A percentile compares a stretch with the other conserved stretches of the same genome.
phyloP scores from a whole-genome alignment of 2,888 invertebrate species.

The Copidosoma aretas region DNA sequence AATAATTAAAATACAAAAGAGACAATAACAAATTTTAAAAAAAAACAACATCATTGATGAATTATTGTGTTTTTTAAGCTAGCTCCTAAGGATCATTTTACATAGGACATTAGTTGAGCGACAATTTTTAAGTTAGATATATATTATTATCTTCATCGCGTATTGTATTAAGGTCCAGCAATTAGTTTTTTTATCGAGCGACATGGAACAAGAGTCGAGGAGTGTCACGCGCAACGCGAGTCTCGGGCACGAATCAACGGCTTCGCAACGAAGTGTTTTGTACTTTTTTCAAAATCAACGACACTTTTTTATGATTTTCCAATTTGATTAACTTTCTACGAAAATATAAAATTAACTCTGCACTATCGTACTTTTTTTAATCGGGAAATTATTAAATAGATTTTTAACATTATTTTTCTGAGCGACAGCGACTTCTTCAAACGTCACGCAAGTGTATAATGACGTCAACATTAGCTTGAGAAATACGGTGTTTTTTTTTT shows the following conservation, averaged over 20 bases:
- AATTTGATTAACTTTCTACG: no score
- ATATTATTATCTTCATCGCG: conserved; percentile 6
- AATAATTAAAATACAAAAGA: no score
- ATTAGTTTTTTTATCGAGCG: conserved; percentile 1
- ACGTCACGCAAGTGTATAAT: background rate
- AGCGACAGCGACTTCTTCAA: background rate
- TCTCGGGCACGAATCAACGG: conserved; percentile 11
- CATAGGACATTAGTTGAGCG: conserved; percentile 36
- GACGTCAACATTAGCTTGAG: conserved; percentile 27
- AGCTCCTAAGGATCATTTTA: conserved; percentile 36
- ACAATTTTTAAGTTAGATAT: conserved; percentile 39
- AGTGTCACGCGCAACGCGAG: conserved; percentile 9
- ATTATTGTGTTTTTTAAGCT: conserved; percentile 28
- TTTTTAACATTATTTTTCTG: background rate
- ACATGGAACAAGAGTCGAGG: conserved; percentile 22
- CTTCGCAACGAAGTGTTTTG: background rate
- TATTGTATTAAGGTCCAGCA: conserved; percentile 21
- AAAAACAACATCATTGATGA: conserved; percentile 20
- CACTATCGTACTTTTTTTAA: no score
- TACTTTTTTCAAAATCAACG: no score
- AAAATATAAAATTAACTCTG: no score
- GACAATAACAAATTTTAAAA: conserved; percentile 42
- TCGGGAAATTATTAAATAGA: background rate
- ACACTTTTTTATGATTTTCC: no score
- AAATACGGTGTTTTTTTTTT: conserved; percentile 18